Evolutionary conservation across 2,797 vertebrate genomes (phyloP).

Genomic region (Lepidocolaptes lacrymiger): DNA sequence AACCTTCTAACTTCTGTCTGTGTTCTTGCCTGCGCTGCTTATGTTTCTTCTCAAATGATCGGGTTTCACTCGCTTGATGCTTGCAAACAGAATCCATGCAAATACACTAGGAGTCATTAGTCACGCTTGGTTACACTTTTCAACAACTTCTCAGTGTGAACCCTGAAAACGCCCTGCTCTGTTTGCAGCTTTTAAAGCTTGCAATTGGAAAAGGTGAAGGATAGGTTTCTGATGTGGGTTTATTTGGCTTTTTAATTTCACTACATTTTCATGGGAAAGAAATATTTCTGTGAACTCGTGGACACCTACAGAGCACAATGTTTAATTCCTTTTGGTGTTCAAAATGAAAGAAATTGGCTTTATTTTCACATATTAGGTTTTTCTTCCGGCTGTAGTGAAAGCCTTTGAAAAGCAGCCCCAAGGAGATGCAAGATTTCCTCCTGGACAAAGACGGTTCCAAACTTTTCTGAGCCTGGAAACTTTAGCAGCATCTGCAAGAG

Average conservation of each 20-base stretch:
- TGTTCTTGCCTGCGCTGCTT: neutral
- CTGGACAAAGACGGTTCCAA: neutral
- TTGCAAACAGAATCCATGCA: constrained; percentile 48
- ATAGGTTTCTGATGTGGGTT: neutral
- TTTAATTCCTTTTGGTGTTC: neutral
- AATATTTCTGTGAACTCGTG: neutral
- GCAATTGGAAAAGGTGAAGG: constrained; percentile 1
- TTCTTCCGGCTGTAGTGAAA: constrained; percentile 26
- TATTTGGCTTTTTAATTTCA: neutral
- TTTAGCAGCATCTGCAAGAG: constrained; percentile 45
- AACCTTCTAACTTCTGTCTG: neutral
- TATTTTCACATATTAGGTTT: constrained; percentile 57
- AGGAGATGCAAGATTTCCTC: constrained; percentile 66
- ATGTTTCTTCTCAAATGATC: neutral
- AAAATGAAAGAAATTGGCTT: constrained; percentile 14
- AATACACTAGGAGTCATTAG: constrained; percentile 41
- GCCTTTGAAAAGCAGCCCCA: constrained; percentile 49
- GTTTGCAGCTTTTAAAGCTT: constrained; percentile 11
- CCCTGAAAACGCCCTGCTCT: neutral
- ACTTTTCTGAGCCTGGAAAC: constrained; percentile 52
- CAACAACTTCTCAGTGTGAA: constrained; percentile 30
- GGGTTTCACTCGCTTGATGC: neutral
- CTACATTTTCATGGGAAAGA: constrained; percentile 2
- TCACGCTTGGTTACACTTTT: constrained; percentile 50
- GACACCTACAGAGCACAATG: neutral